phyloP scores from a whole-genome alignment of 92 coral and sea anemone genomes.

The Scolanthus callimorphus region DNA sequence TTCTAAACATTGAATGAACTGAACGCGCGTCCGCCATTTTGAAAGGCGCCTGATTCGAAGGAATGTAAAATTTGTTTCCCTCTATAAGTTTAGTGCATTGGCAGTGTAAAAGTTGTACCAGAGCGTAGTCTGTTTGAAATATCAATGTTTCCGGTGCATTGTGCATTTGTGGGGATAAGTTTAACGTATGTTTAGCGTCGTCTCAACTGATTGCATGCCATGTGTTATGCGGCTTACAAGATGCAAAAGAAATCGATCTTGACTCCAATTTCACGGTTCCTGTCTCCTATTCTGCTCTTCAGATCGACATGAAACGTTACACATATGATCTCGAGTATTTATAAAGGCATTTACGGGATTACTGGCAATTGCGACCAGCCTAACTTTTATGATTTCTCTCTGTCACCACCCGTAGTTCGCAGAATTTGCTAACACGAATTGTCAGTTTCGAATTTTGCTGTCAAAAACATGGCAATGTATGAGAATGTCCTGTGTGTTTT shows the following conservation, averaged over 20 bases:
- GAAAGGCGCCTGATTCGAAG: constrained; percentile 11
- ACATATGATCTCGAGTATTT: constrained; percentile 3
- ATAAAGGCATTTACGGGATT: constrained; percentile 15
- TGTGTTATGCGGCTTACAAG: too few relatives aligned
- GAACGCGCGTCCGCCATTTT: constrained; percentile 30
- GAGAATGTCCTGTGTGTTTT: too few relatives aligned
- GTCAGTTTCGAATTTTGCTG: too few relatives aligned
- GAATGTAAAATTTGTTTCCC: constrained; percentile 1
- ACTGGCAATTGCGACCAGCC: too few relatives aligned
- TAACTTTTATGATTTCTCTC: too few relatives aligned
- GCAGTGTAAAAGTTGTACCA: neutral
- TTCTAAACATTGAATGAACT: neutral
- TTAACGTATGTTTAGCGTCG: too few relatives aligned
- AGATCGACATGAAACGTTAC: neutral
- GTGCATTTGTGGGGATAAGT: neutral
- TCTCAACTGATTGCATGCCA: too few relatives aligned
- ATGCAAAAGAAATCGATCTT: too few relatives aligned
- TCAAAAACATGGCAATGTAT: too few relatives aligned
- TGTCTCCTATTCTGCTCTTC: neutral
- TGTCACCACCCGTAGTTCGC: too few relatives aligned
- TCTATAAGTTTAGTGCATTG: neutral
- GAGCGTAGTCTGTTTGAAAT: neutral
- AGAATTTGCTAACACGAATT: too few relatives aligned
- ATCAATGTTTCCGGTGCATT: constrained; percentile 11
- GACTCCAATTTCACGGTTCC: too few relatives aligned